Evolutionary conservation across 2,797 vertebrate species (phyloP), one percentile per base, ranked within the genome.

Genomic region (Chaunax sp.): DNA sequence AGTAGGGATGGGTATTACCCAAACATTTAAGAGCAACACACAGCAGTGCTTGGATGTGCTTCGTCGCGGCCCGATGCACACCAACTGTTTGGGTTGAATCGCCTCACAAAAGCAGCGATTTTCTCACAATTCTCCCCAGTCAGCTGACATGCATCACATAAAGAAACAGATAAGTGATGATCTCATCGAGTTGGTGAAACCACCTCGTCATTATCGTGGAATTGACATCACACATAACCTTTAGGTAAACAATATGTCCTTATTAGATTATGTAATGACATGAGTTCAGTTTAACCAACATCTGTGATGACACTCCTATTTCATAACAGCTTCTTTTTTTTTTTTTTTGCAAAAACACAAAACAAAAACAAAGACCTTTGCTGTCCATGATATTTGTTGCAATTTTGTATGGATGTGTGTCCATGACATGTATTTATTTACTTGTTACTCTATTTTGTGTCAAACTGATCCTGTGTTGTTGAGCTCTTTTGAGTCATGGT

Each of bases 341-440:
- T n/a, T n/a, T n/a, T n/a, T n/a, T n/a, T n/a, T n/a, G n/a, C n/a
- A n/a, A n/a, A n/a, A n/a, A n/a, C n/a, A n/a, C n/a, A n/a, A n/a
- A n/a, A n/a, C n/a, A n/a, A n/a, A n/a, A n/a, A n/a, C n/a, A n/a
- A 57, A 20, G 16, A 7, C 8, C 22, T 18, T 57, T 61, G 38
- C 33, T 78, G 51, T 81, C 82, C 16, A 64, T 69, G 33, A 64
- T 76, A 38, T 66, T 80, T 75, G 56, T 75, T 78, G 53, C 60
- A 69, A 78, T 68, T 77, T 67, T 81, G 81, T 72, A 75, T 86
- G 51, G 67, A 78, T 81, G 59, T 74, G 61, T 75, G 59, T 81
- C 56, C 63, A 68, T 78, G 68, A 83, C 63, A 25, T 84, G 78
- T 91, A 89, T 90, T 91, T 91, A 88, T 91, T 90, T 89, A 81